Base-by-base conservation (phyloP, 2,113 vertebrate genomes). In the Clarias gariepinus region DNA sequence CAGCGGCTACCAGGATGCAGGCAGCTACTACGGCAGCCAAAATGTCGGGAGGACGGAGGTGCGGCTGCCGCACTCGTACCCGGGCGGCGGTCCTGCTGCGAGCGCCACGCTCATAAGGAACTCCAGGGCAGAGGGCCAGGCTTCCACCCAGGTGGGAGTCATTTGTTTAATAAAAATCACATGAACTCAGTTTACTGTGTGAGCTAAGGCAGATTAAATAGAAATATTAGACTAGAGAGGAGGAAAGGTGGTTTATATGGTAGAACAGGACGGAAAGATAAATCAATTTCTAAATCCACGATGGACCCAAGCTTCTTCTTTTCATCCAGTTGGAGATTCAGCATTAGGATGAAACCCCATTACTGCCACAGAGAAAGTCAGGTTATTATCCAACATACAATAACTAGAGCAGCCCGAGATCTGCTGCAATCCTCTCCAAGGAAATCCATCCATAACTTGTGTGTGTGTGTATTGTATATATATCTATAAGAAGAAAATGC, bases 1-100 rank as follows among this genome's bases (percentile, higher is more conserved):
- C 94, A 99, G 98, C 61, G 98, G 98, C 90, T 99, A 98, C 94
- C 98, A 99, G 91, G 98, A 99, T 95, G 95, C 97, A 86, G 95
- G 95, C 91, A 97, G 96, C 94, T 99, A 97, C 93, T 96, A 96
- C 94, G 95, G 96, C 92, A 96, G 94, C 94, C 97, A 98, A 87
- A 96, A 93, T 85, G 68, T 94, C 92, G 95, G 90, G 91, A 98
- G 98, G 92, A 83, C 94, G 23, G 97, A 99, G 90, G 93, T 93
- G 85, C 96, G 96, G 90, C 94, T 95, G 80, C 97, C 97, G 90
- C 96, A 97, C 89, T 96, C 97, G 61, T 96, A 94, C 95, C 89
- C 92, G 68, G 87, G 96, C 89, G 91, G 92, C 4, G 86, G 95
- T 16, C 53, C 92, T 1, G 85, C 95, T 16, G 33, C 92, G 58